Evolutionary conservation across 2,113 vertebrate species (phyloP).

Genomic region (Hyperoodon ampullatus): DNA sequence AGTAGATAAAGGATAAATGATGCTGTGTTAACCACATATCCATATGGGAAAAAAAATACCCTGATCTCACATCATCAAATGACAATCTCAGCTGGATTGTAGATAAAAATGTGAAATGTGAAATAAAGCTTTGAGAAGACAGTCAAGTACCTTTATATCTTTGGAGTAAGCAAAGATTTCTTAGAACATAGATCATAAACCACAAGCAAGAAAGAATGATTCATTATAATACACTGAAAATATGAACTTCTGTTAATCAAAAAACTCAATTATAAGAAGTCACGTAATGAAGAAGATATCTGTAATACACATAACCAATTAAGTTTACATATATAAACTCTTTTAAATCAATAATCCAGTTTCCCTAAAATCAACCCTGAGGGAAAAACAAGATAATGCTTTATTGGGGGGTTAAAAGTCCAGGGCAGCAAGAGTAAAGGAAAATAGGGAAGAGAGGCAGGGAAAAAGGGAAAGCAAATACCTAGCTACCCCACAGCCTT

Average conservation of each 20-base stretch:
- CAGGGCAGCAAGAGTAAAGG: not conserved
- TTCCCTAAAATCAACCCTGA: not conserved
- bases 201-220: not conserved
- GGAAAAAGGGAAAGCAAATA: not conserved
- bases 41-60: not conserved
- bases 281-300: not conserved
- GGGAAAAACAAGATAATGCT: not conserved
- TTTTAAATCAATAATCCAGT: not conserved
- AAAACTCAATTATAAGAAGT: not conserved
- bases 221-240: not conserved
- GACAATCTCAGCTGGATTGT: not conserved
- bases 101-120: not conserved
- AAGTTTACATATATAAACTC: not conserved
- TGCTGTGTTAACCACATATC: not conserved
- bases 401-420: not conserved
- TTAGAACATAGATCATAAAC: not conserved
- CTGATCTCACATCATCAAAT: not conserved
- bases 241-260: not conserved
- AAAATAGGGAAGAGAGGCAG: not conserved
- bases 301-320: not conserved
- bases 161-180: conserved; percentile 13
- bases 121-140: not conserved
- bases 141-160: not conserved
- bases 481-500: not conserved
- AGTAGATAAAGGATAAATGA: not conserved